Conservation (phyloP, 2,797 vertebrate species). For the Tragopan temminckii region DNA sequence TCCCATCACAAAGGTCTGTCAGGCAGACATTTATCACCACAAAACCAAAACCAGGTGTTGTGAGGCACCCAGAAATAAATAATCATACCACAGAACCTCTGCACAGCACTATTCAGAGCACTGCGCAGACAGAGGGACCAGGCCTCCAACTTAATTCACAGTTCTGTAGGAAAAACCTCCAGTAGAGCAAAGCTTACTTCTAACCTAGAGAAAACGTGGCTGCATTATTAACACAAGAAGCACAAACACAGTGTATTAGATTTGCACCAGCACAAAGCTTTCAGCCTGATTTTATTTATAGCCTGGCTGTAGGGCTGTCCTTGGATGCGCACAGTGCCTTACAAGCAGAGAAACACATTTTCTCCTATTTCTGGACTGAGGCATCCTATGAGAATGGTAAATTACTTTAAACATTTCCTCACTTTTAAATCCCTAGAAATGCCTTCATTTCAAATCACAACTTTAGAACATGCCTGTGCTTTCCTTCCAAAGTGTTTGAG, state of each 20-base stretch:
- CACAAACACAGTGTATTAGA: neutral
- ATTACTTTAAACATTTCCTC: neutral
- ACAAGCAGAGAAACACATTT: neutral
- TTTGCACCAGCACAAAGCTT: neutral
- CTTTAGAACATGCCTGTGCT: neutral
- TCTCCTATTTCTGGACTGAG: neutral
- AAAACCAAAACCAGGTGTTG: neutral
- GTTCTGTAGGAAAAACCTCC: neutral
- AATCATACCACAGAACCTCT: neutral
- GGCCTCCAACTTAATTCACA: accelerated
- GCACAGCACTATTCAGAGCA: neutral
- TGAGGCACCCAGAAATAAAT: neutral
- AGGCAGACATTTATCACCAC: neutral
- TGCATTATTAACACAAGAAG: neutral
- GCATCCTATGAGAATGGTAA: neutral
- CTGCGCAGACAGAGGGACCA: neutral
- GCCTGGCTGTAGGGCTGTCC: neutral
- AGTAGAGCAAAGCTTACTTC: accelerated
- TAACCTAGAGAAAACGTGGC: neutral
- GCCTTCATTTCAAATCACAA: accelerated
- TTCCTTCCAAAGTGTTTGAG: neutral
- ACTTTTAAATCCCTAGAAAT: constrained; percentile 3
- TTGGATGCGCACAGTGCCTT: accelerated
- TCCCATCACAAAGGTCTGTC: accelerated
- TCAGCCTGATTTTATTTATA: neutral